Evolutionary conservation across 1,140 invertebrate species (phyloP).

Genomic region (Battus philenor): DNA sequence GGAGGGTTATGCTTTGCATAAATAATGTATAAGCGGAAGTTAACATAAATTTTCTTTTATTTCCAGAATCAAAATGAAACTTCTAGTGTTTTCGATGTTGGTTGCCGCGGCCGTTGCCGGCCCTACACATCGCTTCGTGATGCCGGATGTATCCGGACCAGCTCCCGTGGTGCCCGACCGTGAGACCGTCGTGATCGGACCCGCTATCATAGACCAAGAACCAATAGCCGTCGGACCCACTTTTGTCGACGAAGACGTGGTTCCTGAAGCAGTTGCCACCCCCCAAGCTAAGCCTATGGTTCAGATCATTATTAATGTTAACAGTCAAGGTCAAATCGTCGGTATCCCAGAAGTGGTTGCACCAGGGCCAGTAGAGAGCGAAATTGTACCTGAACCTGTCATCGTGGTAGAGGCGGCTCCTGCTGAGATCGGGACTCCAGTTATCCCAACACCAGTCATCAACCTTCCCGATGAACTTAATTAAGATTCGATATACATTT

Average conservation of each 20-base stretch:
- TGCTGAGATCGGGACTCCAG: background rate
- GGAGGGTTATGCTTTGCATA: too few species aligned
- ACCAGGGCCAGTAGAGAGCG: conserved; percentile 9
- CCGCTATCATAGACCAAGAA: conserved; percentile 11
- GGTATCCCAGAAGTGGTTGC: conserved; percentile 8
- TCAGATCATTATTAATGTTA: conserved; percentile 31
- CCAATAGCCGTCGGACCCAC: conserved; percentile 14
- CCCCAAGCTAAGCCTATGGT: conserved; percentile 21
- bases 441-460: conserved; percentile 1
- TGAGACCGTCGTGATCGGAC: conserved; percentile 20
- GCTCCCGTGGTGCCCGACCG: conserved; percentile 14
- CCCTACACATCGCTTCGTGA: conserved; percentile 4
- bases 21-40: too few species aligned
- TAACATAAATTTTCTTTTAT: too few species aligned
- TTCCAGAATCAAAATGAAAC: conserved; percentile 7
- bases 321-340: conserved; percentile 12
- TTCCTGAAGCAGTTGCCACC: background rate
- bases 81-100: background rate
- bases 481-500: too few species aligned
- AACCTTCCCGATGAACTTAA: conserved; percentile 1
- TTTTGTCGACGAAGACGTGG: conserved; percentile 17
- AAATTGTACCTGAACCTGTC: background rate
- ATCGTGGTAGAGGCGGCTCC: conserved; percentile 1
- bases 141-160: conserved; percentile 18
- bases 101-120: conserved; percentile 3